A percentile compares a stretch with the other conserved stretches of the same genome.
These are phyloP conservation scores for Macrotis lagotis DNA, from an alignment of 2,113 vertebrate genomes.

Conservation along the genomic window DNA sequence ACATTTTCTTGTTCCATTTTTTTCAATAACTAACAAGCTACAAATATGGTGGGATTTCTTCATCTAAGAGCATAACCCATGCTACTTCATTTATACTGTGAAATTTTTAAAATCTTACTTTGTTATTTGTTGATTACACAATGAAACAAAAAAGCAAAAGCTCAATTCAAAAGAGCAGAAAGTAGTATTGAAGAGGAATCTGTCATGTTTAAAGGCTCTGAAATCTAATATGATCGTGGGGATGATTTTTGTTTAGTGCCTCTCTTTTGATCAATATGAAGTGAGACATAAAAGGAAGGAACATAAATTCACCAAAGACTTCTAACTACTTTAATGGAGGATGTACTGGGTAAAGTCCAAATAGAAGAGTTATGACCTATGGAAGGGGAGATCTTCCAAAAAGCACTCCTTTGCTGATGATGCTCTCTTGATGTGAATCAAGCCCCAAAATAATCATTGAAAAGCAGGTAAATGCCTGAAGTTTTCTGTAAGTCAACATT, in stretches of 20 bases:
- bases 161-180: neutral
- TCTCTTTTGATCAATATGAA: neutral
- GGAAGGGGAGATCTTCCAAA: neutral
- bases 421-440: neutral
- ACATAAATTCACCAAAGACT: neutral
- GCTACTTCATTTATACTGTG: neutral
- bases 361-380: neutral
- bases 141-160: neutral
- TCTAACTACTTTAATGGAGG: neutral
- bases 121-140: neutral
- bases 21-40: neutral
- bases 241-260: neutral
- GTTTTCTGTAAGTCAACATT: neutral
- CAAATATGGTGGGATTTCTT: neutral
- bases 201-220: neutral
- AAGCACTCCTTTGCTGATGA: neutral
- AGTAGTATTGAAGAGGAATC: neutral
- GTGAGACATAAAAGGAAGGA: neutral
- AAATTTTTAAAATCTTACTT: neutral
- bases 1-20: neutral
- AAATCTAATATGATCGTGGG: neutral
- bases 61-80: neutral
- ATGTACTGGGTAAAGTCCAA: neutral
- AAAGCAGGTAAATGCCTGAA: neutral
- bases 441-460: neutral